Evolutionary conservation across 1,140 invertebrate genomes (phyloP), one percentile per base, ranked within the genome.

Genomic region (Mylabris phalerata): DNA sequence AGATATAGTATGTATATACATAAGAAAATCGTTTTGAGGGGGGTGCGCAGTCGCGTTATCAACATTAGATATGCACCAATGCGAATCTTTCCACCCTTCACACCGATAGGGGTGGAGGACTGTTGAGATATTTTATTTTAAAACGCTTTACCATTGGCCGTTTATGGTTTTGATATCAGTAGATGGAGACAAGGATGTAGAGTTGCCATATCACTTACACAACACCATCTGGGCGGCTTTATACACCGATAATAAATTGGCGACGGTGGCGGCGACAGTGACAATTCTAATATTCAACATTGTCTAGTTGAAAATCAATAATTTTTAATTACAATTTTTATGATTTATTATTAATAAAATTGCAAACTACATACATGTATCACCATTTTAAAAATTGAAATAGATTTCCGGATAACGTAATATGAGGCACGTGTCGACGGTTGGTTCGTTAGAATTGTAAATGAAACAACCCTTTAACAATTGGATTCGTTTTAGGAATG

Each of bases 61-160:
- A 42, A 59, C 63, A 69, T 69, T 69, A 69, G 48, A 58, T 65
- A 69, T 67, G 67, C 67, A 67, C 67, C 67, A 69, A 69, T 69
- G 67, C 67, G 49, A 57, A 50, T 61, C 59, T 61, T 46, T 41
- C 57, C 39, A 54, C 64, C 63, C 48, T 56, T 57, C 48, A 56
- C 48, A 55, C 57, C 47, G 52, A 56, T 50, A 52, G 61, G 61
- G 64, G 60, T 61, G 62, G 55, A 48, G 50, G 43, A 19, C 24
- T 48, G 54, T 43, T 38, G 51, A 55, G 54, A 57, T 61, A 61
- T 64, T 64, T 65, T 62, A 68, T 59, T 66, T 68, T 66, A 68
- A 68, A 68, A 62, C 60, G 64, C 6, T 46, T 51, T 50, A 57
- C 55, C 38, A 67, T 67, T 67, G 66, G 66, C 49, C 47, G 50